phyloP scores from a whole-genome alignment of 2,797 vertebrate species.

The Iguana delicatissima region DNA sequence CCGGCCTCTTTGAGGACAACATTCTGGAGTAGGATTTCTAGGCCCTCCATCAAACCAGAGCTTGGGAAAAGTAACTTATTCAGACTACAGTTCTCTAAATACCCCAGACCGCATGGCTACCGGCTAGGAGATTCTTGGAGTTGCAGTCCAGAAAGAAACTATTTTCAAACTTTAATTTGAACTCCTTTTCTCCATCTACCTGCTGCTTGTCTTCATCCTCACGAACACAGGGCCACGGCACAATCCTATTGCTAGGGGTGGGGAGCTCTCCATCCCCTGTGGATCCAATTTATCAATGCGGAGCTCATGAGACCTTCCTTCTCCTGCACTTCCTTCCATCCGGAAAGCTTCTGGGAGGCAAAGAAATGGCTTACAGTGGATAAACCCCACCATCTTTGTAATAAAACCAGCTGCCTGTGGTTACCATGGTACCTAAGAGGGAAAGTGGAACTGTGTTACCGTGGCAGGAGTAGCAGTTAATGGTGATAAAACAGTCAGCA shows the following conservation, averaged over 20 bases:
- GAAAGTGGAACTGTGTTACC: constrained; percentile 43
- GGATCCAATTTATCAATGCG: not conserved
- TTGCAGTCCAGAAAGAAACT: not conserved
- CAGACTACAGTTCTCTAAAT: not conserved
- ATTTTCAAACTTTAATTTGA: too few relatives aligned
- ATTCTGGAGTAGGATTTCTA: not conserved
- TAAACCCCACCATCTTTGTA: constrained; percentile 44
- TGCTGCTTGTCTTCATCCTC: not conserved
- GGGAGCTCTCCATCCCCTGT: not conserved
- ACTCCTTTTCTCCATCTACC: not conserved
- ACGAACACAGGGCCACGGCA: too few relatives aligned
- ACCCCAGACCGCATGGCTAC: not conserved
- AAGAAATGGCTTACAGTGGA: not conserved
- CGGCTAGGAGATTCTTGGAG: not conserved
- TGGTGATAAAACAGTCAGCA: not conserved
- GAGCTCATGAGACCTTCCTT: not conserved
- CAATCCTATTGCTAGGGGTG: not conserved
- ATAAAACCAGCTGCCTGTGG: constrained; percentile 66
- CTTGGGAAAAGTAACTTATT: not conserved
- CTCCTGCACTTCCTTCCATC: too few relatives aligned
- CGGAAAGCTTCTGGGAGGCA: not conserved
- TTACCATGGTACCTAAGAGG: constrained; percentile 64
- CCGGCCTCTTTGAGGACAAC: not conserved
- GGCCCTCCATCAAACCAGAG: not conserved
- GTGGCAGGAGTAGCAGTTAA: not conserved